A percentile compares a stretch with the other conserved stretches of the same genome.
These are phyloP conservation scores for Gymnocypris eckloni DNA, from an alignment of 2,797 vertebrate genomes.

Conservation along the genomic window DNA sequence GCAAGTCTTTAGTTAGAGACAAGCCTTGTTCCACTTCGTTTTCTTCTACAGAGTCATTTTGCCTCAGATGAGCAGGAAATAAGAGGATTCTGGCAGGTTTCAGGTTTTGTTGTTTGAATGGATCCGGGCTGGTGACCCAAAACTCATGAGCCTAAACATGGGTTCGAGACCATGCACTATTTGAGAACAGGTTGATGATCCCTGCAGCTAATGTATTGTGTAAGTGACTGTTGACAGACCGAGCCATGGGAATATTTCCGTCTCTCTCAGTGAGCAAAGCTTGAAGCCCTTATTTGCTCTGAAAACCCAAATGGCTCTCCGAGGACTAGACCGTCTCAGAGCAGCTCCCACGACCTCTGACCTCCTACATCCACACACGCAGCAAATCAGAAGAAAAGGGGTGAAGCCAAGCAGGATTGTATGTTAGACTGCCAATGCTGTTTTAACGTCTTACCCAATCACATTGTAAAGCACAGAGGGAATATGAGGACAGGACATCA, in stretches of 20 bases:
- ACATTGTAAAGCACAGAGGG: background rate
- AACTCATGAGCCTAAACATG: background rate
- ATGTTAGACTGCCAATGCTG: background rate
- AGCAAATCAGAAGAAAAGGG: background rate
- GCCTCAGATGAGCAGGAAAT: background rate
- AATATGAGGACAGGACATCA: background rate
- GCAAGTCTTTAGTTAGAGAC: background rate
- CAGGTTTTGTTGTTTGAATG: background rate
- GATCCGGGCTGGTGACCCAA: background rate
- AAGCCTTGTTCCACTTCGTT: background rate
- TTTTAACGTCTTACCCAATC: background rate
- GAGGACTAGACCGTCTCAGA: conserved; percentile 16
- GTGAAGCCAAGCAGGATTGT: background rate
- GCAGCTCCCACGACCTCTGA: conserved; percentile 47
- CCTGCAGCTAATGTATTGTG: background rate
- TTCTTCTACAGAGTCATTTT: background rate
- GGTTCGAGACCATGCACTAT: background rate
- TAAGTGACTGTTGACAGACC: background rate
- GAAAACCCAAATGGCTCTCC: conserved; percentile 10
- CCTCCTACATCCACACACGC: conserved; percentile 18
- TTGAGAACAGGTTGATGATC: conserved; percentile 7
- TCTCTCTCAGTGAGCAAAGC: conserved; percentile 33
- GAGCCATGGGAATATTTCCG: conserved; percentile 44
- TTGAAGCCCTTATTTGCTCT: conserved; percentile 26
- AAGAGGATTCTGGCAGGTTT: background rate